Evolutionary conservation across 2,797 vertebrate species (phyloP), one percentile per base, ranked within the genome.

Genomic region (Cyclopterus lumpus): DNA sequence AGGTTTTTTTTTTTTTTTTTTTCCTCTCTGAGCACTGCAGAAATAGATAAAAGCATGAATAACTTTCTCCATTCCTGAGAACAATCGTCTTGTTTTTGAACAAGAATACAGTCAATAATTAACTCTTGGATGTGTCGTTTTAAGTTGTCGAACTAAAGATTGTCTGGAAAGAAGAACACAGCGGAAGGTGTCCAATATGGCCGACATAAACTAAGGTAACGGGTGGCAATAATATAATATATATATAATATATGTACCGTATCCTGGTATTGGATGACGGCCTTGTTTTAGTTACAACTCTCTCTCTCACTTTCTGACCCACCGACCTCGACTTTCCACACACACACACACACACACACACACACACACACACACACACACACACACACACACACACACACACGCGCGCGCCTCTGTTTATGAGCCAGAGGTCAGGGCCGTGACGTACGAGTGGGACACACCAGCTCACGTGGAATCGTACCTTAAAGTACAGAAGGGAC

Each of bases 391-490:
- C 38, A 71, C 62, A 67, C 59, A 58, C 5, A 6, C 61, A 62
- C 38, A 73, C 63, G 68, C 59, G 55, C 5, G 6, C 62, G 53
- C 80, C 55, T 20, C 9, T 82, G 81, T 83, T 85, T 79, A 81
- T 68, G 79, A 75, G 66, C 40, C 81, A 61, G 77, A 77, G 79
- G 73, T 85, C 80, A 75, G 34, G 38, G 55, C 44, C 28, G 28
- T 28, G 15, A 48, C 38, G 69, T 63, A 77, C 57, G 66, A 64
- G 26, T 24, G 81, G 59, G 75, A 65, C 65, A 38, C 32, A 24
- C 11, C 16, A 36, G 48, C 20, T 59, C 54, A 71, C 62, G 46
- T 55, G 59, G 67, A 82, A 67, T 85, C 42, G 72, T 24, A 60
- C 42, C 28, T 26, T 16, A 14, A 49, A 46, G 60, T 61, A 40